Base-by-base conservation (phyloP, 2,888 invertebrate genomes). In the Stegophylla sp. region DNA sequence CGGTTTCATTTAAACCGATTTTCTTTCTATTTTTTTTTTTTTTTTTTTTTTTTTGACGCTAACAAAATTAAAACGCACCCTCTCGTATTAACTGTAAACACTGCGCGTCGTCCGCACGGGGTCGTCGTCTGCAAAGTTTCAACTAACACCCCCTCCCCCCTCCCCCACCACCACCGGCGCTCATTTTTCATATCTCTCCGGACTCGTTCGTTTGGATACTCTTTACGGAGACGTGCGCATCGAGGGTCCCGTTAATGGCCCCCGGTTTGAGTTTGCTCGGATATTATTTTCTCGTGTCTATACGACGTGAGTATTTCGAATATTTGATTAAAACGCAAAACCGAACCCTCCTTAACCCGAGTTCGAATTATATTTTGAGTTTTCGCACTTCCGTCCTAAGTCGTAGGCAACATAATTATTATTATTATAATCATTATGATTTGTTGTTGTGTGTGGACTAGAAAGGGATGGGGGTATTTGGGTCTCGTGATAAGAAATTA, bases 31-130 rank as follows among this genome's bases (percentile, higher is more conserved):
- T n/a, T n/a, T n/a, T n/a, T n/a, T n/a, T n/a, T n/a, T n/a, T n/a
- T n/a, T n/a, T n/a, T n/a, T n/a, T n/a, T n/a, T n/a, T n/a, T n/a
- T n/a, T n/a, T n/a, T n/a, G n/a, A n/a, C n/a, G n/a, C 28, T 43
- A 66, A 76, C 75, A 41, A 66, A 76, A 76, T 76, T 76, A 76
- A 66, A 76, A 76, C 66, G 51, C 66, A 43, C 75, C 75, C 75
- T 74, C 61, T 74, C 61, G 45, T 28, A 15, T 28, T 20, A 17
- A 13, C 41, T 26, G n/a, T 26, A 20, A 66, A 66, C 66, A 76
- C 41, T 26, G 10, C 15, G 28, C 15, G 61, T 26, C 1, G 17
- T 12, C 10, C 26, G 2, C 48, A 26, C 48, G 23, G 66, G 75
- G 75, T 53, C 20, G 53, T 63, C 23, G 51, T 76, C 23, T 28